Evolutionary conservation across 1,140 invertebrate species (phyloP).

Genomic region (Drosophila murphyi): DNA sequence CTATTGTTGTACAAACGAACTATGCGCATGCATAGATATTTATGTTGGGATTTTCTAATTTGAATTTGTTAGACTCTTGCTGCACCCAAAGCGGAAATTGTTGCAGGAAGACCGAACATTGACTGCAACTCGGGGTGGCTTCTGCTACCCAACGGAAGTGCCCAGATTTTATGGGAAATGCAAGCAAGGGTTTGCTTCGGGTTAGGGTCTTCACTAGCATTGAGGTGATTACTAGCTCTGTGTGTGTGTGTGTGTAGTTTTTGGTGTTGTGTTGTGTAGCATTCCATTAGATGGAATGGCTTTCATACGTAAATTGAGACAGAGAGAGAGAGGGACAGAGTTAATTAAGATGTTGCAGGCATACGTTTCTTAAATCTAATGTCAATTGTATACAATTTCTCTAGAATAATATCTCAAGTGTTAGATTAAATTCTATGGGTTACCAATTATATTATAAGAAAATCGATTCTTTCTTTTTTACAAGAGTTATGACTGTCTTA

Average conservation of each 20-base stretch:
- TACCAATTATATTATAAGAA: too few relatives aligned
- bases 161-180: conserved; percentile 74
- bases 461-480: too few relatives aligned
- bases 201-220: conserved; percentile 39
- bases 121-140: conserved; percentile 51
- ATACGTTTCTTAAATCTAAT: background rate
- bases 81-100: conserved; percentile 78
- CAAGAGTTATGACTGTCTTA: too few relatives aligned
- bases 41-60: conserved; percentile 81
- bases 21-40: conserved; percentile 77
- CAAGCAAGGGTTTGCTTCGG: conserved; percentile 49
- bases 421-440: too few relatives aligned
- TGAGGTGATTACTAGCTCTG: conserved; percentile 52
- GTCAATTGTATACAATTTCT: too few relatives aligned
- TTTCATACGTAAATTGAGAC: background rate
- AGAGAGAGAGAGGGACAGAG: too few relatives aligned
- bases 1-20: conserved; percentile 74
- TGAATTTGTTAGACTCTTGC: conserved; percentile 74
- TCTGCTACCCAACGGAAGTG: conserved; percentile 58
- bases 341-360: background rate
- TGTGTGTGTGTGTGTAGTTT: background rate
- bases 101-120: conserved; percentile 73
- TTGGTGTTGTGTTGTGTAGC: conserved; percentile 2
- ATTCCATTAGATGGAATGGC: background rate
- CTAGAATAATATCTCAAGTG: too few relatives aligned